Conservation (phyloP, 2,888 invertebrate species). For the Drosophila nigricruria region DNA sequence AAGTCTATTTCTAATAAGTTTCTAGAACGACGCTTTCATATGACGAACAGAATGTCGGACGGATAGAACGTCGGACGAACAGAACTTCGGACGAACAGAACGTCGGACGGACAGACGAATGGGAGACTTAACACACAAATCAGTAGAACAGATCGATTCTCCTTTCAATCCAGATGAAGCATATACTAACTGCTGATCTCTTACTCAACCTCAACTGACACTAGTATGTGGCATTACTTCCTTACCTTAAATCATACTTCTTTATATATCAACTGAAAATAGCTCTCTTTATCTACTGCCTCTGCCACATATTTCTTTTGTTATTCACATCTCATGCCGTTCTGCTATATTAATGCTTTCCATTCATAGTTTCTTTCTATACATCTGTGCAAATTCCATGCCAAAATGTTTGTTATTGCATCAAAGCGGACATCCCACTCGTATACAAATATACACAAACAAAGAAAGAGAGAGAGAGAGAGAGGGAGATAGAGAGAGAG, state of each 20-base stretch:
- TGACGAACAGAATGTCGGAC: no score
- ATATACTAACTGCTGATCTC: no score
- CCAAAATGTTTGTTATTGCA: slow-evolving; percentile 29
- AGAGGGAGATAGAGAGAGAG: background rate
- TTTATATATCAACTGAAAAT: background rate
- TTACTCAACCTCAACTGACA: no score
- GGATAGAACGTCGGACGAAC: no score
- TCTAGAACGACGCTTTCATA: no score
- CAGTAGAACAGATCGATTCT: no score
- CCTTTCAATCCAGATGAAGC: no score
- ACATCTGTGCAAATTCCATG: slow-evolving; percentile 5
- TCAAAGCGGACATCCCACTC: slow-evolving; percentile 41
- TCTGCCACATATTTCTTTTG: background rate
- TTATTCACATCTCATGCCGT: background rate
- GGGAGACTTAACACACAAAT: no score
- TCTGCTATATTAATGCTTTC: background rate
- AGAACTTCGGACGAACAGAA: no score
- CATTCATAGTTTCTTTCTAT: background rate
- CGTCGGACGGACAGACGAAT: no score
- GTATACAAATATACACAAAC: background rate
- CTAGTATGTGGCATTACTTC: no score
- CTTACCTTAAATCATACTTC: background rate
- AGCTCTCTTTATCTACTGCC: background rate
- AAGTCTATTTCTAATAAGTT: no score
- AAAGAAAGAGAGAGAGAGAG: background rate